A percentile compares a stretch with the other conserved stretches of the same genome.
Conservation (phyloP, 2,113 vertebrate species). For the Candoia aspera region DNA sequence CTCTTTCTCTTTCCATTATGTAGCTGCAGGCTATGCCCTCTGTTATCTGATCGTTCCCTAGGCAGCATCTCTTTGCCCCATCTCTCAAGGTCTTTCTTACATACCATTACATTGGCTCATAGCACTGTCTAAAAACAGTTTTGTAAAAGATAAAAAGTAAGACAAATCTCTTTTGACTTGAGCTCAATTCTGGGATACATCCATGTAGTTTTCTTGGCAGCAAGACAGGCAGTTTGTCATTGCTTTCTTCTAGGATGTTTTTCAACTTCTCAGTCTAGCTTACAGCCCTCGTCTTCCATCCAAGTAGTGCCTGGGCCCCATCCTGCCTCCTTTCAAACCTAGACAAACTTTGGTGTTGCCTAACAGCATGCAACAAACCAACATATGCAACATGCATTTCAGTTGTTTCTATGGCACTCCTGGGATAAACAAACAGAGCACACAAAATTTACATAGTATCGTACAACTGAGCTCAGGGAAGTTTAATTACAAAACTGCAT, state of each 20-base stretch:
- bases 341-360: not conserved
- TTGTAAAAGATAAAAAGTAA: not conserved
- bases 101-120: not conserved
- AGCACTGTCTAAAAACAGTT: not conserved
- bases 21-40: no score
- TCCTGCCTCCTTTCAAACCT: not conserved
- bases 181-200: not conserved
- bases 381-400: not conserved
- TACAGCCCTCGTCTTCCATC: not conserved
- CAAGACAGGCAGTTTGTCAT: not conserved
- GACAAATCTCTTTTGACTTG: not conserved
- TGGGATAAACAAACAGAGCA: slow-evolving; percentile 44
- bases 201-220: not conserved
- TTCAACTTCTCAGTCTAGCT: not conserved
- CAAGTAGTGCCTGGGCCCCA: not conserved
- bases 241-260: not conserved
- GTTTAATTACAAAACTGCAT: slow-evolving; percentile 67
- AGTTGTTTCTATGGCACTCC: slow-evolving; percentile 20
- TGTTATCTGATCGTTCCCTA: no score
- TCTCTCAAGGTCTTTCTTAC: no score
- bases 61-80: no score
- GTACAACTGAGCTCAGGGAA: slow-evolving; percentile 40
- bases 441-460: slow-evolving; percentile 40
- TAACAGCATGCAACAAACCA: not conserved
- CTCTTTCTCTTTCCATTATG: no score